phyloP scores from a whole-genome alignment of 2,888 invertebrate genomes.

The Muscina levida region DNA sequence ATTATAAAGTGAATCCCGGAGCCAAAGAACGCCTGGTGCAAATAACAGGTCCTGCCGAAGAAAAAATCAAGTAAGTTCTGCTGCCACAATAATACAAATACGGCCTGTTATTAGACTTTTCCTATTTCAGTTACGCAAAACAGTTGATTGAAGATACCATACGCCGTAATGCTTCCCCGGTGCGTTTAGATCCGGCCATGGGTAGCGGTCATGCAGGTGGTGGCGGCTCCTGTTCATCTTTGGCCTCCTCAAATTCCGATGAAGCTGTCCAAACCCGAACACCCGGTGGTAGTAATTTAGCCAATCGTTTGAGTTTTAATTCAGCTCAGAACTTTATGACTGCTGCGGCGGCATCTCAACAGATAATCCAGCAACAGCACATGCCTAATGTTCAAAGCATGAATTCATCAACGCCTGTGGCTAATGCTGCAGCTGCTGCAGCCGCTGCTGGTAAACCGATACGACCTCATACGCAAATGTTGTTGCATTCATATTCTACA shows the following conservation, averaged over 20 bases:
- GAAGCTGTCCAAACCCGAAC: slow-evolving; percentile 76
- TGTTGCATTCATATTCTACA: slow-evolving; percentile 90
- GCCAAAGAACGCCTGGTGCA: slow-evolving; percentile 97
- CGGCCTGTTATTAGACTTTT: not conserved
- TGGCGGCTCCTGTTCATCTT: slow-evolving; percentile 88
- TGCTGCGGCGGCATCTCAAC: slow-evolving; percentile 74
- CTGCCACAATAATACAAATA: not conserved
- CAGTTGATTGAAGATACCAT: slow-evolving; percentile 97
- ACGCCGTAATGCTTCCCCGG: slow-evolving; percentile 95
- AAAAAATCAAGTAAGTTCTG: slow-evolving; percentile 91
- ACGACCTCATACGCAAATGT: slow-evolving; percentile 78
- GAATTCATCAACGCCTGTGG: slow-evolving; percentile 70
- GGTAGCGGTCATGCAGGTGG: slow-evolving; percentile 71
- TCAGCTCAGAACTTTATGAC: slow-evolving; percentile 78
- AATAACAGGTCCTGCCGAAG: slow-evolving; percentile 96
- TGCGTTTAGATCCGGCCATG: slow-evolving; percentile 84
- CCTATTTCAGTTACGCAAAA: slow-evolving; percentile 88
- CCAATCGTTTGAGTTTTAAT: slow-evolving; percentile 78
- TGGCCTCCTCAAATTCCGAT: slow-evolving; percentile 87
- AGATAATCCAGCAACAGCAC: slow-evolving; percentile 68
- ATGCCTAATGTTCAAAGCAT: slow-evolving; percentile 67
- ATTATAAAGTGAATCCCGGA: slow-evolving; percentile 89
- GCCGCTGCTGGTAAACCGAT: slow-evolving; percentile 78
- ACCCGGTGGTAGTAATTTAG: slow-evolving; percentile 72
- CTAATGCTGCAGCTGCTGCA: slow-evolving; percentile 69